A percentile compares a stretch with the other conserved stretches of the same genome.
Conservation (phyloP, 2,113 vertebrate species). For the Daboia siamensis region DNA sequence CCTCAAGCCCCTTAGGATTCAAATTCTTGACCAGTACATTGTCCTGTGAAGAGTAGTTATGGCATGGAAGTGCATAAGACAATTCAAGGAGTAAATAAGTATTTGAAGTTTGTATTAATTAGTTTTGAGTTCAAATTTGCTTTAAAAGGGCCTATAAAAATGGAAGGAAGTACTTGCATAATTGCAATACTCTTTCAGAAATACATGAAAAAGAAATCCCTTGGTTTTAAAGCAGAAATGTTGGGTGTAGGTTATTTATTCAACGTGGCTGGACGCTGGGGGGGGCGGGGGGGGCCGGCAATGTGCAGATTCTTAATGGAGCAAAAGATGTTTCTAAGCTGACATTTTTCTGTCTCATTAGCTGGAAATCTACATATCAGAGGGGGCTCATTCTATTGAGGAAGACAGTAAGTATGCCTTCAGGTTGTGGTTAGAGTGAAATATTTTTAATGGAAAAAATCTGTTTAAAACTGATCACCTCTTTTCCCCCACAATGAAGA, state of each 20-base stretch:
- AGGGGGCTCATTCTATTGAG: conserved; percentile 94
- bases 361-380: conserved; percentile 97
- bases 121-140: not conserved
- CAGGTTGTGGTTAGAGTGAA: not conserved
- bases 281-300: not conserved
- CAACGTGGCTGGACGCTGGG: not conserved
- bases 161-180: not conserved
- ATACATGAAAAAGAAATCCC: not conserved
- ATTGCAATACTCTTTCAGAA: not conserved
- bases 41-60: not conserved
- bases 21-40: not conserved
- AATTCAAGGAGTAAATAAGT: not conserved
- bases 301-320: rapidly evolving
- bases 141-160: not conserved
- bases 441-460: not conserved
- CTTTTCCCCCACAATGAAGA: not conserved
- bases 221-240: not conserved
- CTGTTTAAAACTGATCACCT: not conserved
- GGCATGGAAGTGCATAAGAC: not conserved
- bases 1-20: not conserved
- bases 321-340: rapidly evolving
- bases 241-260: not conserved
- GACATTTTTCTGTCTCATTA: conserved; percentile 57
- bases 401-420: conserved; percentile 89
- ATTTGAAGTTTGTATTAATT: not conserved